These are phyloP conservation scores for Drosophila rellima DNA, from an alignment of 2,888 invertebrate genomes.

Conservation along the genomic window DNA sequence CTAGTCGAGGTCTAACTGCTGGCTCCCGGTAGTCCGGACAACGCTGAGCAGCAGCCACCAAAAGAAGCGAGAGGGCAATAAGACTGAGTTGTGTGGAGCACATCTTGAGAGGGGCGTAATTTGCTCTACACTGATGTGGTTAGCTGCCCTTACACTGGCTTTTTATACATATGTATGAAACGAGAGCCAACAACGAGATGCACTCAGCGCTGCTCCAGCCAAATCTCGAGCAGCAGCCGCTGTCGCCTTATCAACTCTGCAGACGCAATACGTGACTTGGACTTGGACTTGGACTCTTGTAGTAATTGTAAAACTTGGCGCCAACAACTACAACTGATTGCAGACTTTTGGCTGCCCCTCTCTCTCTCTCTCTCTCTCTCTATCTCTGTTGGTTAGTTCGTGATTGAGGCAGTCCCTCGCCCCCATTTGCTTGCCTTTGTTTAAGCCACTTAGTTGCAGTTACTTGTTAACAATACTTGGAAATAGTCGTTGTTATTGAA, in stretches of 20 bases:
- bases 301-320: conserved; percentile 7
- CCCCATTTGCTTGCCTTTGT: conserved; percentile 11
- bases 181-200: conserved; percentile 1
- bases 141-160: conserved; percentile 21
- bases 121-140: conserved; percentile 24
- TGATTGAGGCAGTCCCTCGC: background rate
- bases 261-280: conserved; percentile 37
- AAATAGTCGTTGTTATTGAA: background rate
- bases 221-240: conserved; percentile 14
- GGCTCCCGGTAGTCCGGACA: conserved; percentile 20
- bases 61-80: background rate
- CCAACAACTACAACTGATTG: conserved; percentile 11
- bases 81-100: conserved; percentile 15
- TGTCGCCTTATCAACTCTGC: conserved; percentile 7
- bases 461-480: background rate
- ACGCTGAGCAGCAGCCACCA: conserved; percentile 27
- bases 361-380: too few species aligned
- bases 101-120: conserved; percentile 27
- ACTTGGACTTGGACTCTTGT: background rate
- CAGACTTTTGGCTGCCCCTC: background rate
- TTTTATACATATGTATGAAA: conserved; percentile 32
- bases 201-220: background rate
- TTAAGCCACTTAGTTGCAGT: background rate
- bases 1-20: background rate
- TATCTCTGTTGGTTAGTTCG: too few species aligned